Evolutionary conservation across 2,113 vertebrate species (phyloP).

Genomic region (Psammodynastes pulverulentus): DNA sequence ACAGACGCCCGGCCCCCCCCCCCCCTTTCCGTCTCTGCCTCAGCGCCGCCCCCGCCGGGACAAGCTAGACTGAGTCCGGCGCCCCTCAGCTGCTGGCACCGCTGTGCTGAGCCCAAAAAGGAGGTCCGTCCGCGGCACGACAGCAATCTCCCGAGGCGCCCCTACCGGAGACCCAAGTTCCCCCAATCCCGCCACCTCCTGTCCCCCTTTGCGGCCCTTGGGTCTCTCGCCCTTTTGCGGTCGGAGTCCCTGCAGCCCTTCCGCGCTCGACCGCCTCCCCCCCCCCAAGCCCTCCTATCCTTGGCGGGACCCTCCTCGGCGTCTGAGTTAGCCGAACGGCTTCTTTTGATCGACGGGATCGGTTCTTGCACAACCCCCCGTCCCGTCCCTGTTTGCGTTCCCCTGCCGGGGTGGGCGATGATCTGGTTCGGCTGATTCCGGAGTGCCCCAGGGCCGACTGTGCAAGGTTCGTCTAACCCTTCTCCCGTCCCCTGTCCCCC

Average conservation of each 20-base stretch:
- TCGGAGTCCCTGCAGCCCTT: background rate
- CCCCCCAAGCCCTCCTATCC: background rate
- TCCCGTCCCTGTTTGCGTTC: background rate
- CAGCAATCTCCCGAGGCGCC: background rate
- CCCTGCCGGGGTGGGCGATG: background rate
- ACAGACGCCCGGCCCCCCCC: background rate
- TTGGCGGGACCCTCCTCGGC: background rate
- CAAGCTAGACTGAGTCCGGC: background rate
- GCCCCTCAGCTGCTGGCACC: background rate
- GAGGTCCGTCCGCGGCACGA: background rate
- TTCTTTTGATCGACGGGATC: background rate
- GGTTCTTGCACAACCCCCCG: background rate
- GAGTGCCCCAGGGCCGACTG: background rate
- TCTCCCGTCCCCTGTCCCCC: background rate
- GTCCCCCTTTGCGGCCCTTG: background rate
- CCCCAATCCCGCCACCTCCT: background rate
- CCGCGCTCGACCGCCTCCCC: background rate
- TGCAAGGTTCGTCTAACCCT: conserved; percentile 10
- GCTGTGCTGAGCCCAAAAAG: no score
- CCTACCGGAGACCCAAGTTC: background rate
- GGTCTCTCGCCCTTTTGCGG: background rate
- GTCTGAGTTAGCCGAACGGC: background rate
- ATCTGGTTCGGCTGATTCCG: background rate
- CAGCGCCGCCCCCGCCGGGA: background rate
- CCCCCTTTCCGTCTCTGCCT: background rate